Evolutionary conservation across 1,140 invertebrate genomes (phyloP), one percentile per base, ranked within the genome.

Genomic region (Ips typographus): DNA sequence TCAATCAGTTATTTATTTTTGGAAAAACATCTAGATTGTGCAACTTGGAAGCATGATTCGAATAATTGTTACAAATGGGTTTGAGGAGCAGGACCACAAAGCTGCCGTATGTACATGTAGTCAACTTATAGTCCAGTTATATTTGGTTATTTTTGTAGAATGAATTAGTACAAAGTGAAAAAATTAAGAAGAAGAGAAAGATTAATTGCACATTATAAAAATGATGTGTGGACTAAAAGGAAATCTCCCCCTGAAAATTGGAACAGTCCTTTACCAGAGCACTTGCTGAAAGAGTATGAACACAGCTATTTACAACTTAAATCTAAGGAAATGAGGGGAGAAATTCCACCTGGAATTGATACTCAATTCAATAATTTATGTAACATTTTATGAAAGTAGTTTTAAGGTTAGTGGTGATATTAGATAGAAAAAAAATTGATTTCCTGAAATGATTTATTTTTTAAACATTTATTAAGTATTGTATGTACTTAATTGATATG

Each of bases 1-100:
- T 95, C 78, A 88, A 96, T 79, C 94, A 96, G 79, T 91, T 94
- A 77, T 96, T 94, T 78, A 85, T 94, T 53, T 83, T 83, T 81
- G 94, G 94, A 2, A 80, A 92, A 75, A 78, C 79, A 22, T 1
- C 49, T 85, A 40, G 89, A 95, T 76, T 96, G 94, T 76, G 80
- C 80, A 2, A 86, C 90, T 71, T 95, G 92, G 93, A 87, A 91
- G 76, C 84, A 77, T 52, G 92, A 94, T 80, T 89, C 86, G 73
- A 75, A 87, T 4, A 91, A 92, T 76, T 95, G 93, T 79, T 79
- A 84, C 60, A 83, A 86, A 73, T 95, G 88, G 86, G 78, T 83
- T n/a, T 51, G 79, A 86, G 40, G 81, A 84, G 1, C 82, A 86
- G 66, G 86, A 93, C 81, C 62, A 84, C 2, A 83, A 85, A 76